Conservation (phyloP, 2,888 invertebrate species). For the Crematogaster levior region DNA sequence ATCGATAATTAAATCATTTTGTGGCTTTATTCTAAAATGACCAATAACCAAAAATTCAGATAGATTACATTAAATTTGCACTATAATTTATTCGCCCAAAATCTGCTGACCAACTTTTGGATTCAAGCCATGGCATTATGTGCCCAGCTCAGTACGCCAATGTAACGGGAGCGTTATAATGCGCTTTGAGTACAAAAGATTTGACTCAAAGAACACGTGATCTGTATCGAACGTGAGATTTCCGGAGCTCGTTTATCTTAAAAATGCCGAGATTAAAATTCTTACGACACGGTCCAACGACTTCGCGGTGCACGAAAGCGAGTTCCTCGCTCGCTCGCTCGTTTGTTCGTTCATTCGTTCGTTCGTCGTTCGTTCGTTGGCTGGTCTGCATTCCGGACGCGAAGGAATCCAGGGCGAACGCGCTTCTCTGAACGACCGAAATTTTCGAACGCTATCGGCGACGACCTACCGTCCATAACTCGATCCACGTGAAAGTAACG, state of each 20-base stretch:
- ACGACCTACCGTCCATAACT: constrained; percentile 28
- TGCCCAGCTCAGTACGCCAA: not conserved
- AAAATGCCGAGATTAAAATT: constrained; percentile 65
- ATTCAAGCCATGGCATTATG: not conserved
- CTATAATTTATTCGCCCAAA: not conserved
- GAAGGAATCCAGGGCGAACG: constrained; percentile 49
- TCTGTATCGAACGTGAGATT: constrained; percentile 15
- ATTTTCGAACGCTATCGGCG: constrained; percentile 30
- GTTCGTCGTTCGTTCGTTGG: not conserved
- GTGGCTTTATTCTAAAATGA: not conserved
- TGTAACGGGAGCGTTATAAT: not conserved
- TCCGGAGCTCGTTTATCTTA: constrained; percentile 14
- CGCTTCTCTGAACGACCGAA: constrained; percentile 6
- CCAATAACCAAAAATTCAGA: not conserved
- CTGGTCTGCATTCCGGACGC: constrained; percentile 64
- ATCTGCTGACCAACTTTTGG: not conserved
- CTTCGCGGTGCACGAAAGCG: constrained; percentile 38
- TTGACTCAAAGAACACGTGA: not conserved
- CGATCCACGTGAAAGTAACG: constrained; percentile 50
- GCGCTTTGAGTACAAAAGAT: not conserved
- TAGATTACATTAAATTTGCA: not conserved
- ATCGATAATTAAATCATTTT: not conserved
- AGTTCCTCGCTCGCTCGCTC: not conserved
- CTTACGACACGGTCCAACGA: constrained; percentile 49
- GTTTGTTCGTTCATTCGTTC: constrained; percentile 25